These are phyloP conservation scores for Acrocephalus kingi DNA, from an alignment of 2,113 vertebrate genomes.

Conservation along the genomic window DNA sequence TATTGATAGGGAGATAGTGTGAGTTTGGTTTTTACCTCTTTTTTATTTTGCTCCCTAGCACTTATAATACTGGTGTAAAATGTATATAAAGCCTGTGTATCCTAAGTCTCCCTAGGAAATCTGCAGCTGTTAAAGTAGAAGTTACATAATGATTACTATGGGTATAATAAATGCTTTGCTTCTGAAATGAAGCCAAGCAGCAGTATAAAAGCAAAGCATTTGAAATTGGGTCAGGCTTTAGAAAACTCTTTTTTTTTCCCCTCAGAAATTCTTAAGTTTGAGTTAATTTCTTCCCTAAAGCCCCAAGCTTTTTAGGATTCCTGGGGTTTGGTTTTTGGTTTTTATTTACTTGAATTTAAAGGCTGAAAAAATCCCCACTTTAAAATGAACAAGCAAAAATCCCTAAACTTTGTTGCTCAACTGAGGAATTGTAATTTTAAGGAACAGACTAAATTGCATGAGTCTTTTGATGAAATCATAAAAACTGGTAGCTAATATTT, in stretches of 20 bases:
- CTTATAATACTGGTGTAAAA: not conserved
- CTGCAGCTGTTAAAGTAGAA: not conserved
- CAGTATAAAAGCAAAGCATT: not conserved
- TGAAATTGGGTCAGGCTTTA: conserved; percentile 9
- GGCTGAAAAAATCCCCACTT: not conserved
- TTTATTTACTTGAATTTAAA: not conserved
- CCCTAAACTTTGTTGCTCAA: not conserved
- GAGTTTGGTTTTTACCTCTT: not conserved
- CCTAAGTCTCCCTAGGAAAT: not conserved
- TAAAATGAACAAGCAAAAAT: not conserved
- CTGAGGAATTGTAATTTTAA: not conserved
- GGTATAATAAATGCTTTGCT: not conserved
- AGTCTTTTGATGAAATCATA: not conserved
- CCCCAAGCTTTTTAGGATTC: not conserved
- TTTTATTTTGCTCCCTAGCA: not conserved
- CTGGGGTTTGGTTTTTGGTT: not conserved
- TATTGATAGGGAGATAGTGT: not conserved
- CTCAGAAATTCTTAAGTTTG: not conserved
- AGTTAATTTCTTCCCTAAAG: not conserved
- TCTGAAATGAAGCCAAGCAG: not conserved
- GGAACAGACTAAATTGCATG: not conserved
- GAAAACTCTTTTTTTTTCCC: not conserved
- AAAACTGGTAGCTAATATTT: not conserved
- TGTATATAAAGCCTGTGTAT: not conserved
- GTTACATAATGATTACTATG: not conserved